These are phyloP conservation scores for Odontamblyopus rebecca DNA, from an alignment of 2,797 vertebrate species.

Conservation along the genomic window DNA sequence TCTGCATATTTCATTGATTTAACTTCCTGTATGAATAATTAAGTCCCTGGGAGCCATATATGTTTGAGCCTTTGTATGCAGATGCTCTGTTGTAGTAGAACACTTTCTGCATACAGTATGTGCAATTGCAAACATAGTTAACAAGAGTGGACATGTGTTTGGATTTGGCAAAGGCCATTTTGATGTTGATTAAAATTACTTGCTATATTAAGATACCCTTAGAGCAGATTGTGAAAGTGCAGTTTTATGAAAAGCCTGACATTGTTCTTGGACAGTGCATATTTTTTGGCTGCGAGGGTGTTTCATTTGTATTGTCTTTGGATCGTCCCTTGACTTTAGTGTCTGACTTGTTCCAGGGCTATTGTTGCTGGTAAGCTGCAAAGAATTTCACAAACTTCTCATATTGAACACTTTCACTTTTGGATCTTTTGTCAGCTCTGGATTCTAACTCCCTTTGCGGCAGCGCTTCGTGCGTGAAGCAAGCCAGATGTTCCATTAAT, in stretches of 20 bases:
- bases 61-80: conserved; percentile 39
- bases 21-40: conserved; percentile 72
- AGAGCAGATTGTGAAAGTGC: conserved; percentile 12
- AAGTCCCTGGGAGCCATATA: conserved; percentile 43
- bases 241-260: conserved; percentile 24
- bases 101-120: conserved; percentile 11
- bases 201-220: conserved; percentile 16
- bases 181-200: conserved; percentile 30
- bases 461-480: not conserved
- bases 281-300: conserved; percentile 27
- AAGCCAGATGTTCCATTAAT: conserved; percentile 2
- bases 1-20: conserved; percentile 75
- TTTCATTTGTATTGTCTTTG: conserved; percentile 37
- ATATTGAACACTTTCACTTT: not conserved
- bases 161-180: conserved; percentile 24
- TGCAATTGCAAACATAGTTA: conserved; percentile 19
- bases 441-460: not conserved
- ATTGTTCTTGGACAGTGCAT: conserved; percentile 32
- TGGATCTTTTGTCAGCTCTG: conserved; percentile 12
- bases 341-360: conserved; percentile 24
- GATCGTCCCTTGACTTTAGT: conserved; percentile 31
- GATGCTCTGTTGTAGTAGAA: conserved; percentile 12
- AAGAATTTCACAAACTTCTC: conserved; percentile 12
- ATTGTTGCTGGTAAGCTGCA: conserved; percentile 15
- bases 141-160: conserved; percentile 20